Evolutionary conservation across 2,888 invertebrate genomes (phyloP), one percentile per base, ranked within the genome.

Genomic region (Nematopogon swammerdamellus): DNA sequence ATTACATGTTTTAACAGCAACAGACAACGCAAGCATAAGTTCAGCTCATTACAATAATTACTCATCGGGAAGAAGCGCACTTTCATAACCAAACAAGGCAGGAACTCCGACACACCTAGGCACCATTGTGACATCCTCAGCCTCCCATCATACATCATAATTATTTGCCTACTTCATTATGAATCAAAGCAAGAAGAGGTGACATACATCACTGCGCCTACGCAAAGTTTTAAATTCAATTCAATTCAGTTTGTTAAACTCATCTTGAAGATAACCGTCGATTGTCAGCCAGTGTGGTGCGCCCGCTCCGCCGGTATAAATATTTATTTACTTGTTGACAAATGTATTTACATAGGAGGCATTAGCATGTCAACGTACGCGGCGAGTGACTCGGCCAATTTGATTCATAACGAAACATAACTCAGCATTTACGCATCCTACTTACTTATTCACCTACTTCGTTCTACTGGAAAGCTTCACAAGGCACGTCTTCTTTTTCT

Each of bases 311-410:
- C 64, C 63, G 62, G 66, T 64, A 72, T 76, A 74, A 77, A 75
- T 76, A 77, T 76, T 75, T 75, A 77, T 77, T 70, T 70, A 70
- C 73, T 72, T 70, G 75, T 75, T 73, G 75, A 76, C 76, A 76
- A 73, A 70, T 63, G 65, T 72, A 75, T 76, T 75, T 73, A 75
- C 75, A 77, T 75, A 71, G 71, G 11, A 6, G 8, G 4, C 8
- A 36, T 36, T 36, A 8, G 36, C 36, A 36, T 36, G 36, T 36
- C n/a, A 25, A 14, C 10, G 25, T 10, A 4, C 25, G 25, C 25
- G 10, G 4, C 25, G 4, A 25, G 25, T 25, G 25, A 25, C 25
- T 25, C 4, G 25, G n/a, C n/a, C n/a, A n/a, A n/a, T n/a, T n/a
- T n/a, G n/a, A n/a, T n/a, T n/a, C n/a, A n/a, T n/a, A n/a, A n/a